phyloP scores from a whole-genome alignment of 2,888 invertebrate species.

The Diploptera punctata region DNA sequence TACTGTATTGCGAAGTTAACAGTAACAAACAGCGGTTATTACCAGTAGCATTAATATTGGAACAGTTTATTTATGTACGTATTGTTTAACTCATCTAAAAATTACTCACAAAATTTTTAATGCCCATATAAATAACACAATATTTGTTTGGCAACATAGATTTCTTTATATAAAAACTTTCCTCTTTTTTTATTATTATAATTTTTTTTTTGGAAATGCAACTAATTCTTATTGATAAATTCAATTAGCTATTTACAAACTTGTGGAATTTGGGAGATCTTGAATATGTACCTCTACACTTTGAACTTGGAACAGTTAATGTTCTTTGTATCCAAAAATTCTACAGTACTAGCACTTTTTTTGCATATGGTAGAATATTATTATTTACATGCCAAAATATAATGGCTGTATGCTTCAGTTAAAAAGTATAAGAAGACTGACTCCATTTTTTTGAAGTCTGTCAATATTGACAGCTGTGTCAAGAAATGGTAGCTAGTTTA shows the following conservation, averaged over 20 bases:
- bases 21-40: constrained; percentile 23
- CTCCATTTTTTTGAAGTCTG: neutral
- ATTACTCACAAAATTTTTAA: constrained; percentile 26
- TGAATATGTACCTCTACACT: constrained; percentile 15
- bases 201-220: constrained; percentile 34
- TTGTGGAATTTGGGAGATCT: constrained; percentile 29
- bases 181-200: no score
- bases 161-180: no score
- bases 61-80: constrained; percentile 22
- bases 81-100: constrained; percentile 30
- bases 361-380: constrained; percentile 22
- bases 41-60: constrained; percentile 23
- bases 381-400: constrained; percentile 33
- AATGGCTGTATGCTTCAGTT: constrained; percentile 26
- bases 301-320: constrained; percentile 22
- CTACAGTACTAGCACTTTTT: constrained; percentile 27
- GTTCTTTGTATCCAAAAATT: constrained; percentile 15
- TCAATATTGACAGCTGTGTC: neutral
- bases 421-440: constrained; percentile 29
- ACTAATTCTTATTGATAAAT: constrained; percentile 35
- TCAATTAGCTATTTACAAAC: constrained; percentile 36
- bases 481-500: constrained; percentile 4
- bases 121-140: constrained; percentile 37
- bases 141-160: constrained; percentile 40
- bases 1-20: constrained; percentile 20